Percentiles rank a stretch among this genome's conserved stretches.
Conservation (phyloP, 2,888 invertebrate genomes). For the Drosophila anceps region DNA sequence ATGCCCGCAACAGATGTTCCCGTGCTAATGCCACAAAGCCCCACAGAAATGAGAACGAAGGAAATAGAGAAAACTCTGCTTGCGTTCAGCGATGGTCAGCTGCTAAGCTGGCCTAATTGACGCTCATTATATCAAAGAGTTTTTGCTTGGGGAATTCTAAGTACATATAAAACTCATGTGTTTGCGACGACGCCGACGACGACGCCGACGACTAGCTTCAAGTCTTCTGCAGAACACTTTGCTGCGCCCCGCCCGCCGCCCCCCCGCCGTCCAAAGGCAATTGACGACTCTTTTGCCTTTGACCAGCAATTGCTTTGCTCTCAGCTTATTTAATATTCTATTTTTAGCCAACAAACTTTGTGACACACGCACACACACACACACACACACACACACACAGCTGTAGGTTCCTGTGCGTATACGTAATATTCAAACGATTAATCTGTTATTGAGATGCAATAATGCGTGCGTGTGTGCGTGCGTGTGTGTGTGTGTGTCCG, state of each 20-base stretch:
- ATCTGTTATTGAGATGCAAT: constrained; percentile 35
- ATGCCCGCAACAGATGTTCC: constrained; percentile 75
- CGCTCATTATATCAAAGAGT: constrained; percentile 77
- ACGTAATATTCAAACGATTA: constrained; percentile 43
- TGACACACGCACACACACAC: neutral
- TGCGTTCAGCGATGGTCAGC: constrained; percentile 21
- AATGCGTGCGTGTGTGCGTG: neutral
- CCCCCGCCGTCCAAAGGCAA: constrained; percentile 6
- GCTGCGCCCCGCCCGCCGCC: too few relatives aligned
- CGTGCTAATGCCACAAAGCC: constrained; percentile 40
- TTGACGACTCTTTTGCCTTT: constrained; percentile 20
- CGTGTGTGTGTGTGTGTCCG: neutral
- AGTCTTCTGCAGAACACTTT: constrained; percentile 2
- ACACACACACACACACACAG: neutral
- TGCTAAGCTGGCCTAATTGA: constrained; percentile 72
- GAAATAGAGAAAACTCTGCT: constrained; percentile 10
- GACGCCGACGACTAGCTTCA: neutral
- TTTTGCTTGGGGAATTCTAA: constrained; percentile 74
- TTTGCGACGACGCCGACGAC: constrained; percentile 17
- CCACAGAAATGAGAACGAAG: constrained; percentile 9
- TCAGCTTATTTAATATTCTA: constrained; percentile 10
- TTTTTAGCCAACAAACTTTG: constrained; percentile 12
- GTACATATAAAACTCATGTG: constrained; percentile 65
- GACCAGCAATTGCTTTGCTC: neutral
- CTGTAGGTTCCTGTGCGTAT: constrained; percentile 15